Base-by-base conservation (phyloP, 2,113 vertebrate genomes). In the Anhinga anhinga region DNA sequence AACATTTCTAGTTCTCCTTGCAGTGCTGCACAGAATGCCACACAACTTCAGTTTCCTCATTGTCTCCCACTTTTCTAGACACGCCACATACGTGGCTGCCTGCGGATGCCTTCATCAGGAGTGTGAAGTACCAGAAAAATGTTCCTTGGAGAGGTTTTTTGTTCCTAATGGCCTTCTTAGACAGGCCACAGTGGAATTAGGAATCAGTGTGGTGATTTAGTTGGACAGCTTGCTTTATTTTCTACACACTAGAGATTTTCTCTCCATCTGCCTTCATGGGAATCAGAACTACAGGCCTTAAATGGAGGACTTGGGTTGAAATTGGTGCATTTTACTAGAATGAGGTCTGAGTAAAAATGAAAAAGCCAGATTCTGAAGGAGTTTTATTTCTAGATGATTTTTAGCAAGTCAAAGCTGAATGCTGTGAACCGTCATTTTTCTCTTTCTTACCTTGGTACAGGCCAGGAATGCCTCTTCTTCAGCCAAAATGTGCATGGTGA, bases 171-270 rank as follows among this genome's bases (percentile, higher is more conserved):
- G 55, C 59, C 70, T 93, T 80, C 77, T 74, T n/a, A 96, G 61
- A n/a, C 32, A 66, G 36, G 61, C 53, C 77, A 25, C 36, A 30
- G 86, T 52, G 52, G 93, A 94, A 72, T 71, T 83, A 69, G 72
- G 58, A 89, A 91, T 65, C 82, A 67, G 38, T 49, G 62, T 66
- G 53, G 79, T 66, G 58, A 88, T 94, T 74, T 86, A 90, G 91
- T 71, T 95, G 88, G 79, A 73, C 34, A 82, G n/a, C 50, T 94
- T 87, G 74, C 76, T 93, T 88, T 86, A 86, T 93, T 82, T 95
- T 90, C 90, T 86, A 58, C 21, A 53, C 29, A 32, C 45, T 67
- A 52, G 42, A 86, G 73, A 61, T 91, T 95, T 90, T 76, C 40
- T 16, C 7, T 92, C 40, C n/a, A 45, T 70, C 70, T 85, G n/a